Evolutionary conservation across 2,888 invertebrate species (phyloP).

Genomic region (Dolichomitus sp.): DNA sequence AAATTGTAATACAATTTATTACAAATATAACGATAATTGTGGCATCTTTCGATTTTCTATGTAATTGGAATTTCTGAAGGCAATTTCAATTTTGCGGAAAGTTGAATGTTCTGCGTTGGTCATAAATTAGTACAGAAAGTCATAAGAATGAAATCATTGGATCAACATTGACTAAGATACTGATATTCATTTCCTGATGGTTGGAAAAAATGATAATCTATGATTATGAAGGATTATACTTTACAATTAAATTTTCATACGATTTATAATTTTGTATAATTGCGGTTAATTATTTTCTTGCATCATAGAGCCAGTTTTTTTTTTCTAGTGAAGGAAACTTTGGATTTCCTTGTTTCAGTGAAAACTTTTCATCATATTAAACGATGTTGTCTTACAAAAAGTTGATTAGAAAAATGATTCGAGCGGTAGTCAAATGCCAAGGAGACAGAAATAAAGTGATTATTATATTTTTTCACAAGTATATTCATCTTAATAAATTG

Average conservation of each 20-base stretch:
- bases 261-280: no score
- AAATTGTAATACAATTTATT: not conserved
- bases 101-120: not conserved
- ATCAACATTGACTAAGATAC: not conserved
- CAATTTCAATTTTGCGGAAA: conserved; percentile 13
- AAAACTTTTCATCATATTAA: no score
- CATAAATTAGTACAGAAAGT: not conserved
- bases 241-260: not conserved
- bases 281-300: no score
- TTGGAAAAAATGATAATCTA: not conserved
- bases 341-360: no score
- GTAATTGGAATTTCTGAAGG: conserved; percentile 60
- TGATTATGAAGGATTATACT: not conserved
- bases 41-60: conserved; percentile 45
- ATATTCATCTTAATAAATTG: not conserved
- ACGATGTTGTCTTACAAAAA: no score
- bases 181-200: not conserved
- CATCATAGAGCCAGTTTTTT: no score
- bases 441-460: no score
- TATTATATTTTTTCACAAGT: not conserved
- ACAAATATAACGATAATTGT: conserved; percentile 64
- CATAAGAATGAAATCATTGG: no score
- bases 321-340: no score
- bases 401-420: no score
- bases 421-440: no score